Base-by-base conservation (phyloP, 2,888 invertebrate genomes). In the Leucoptera coffeella region DNA sequence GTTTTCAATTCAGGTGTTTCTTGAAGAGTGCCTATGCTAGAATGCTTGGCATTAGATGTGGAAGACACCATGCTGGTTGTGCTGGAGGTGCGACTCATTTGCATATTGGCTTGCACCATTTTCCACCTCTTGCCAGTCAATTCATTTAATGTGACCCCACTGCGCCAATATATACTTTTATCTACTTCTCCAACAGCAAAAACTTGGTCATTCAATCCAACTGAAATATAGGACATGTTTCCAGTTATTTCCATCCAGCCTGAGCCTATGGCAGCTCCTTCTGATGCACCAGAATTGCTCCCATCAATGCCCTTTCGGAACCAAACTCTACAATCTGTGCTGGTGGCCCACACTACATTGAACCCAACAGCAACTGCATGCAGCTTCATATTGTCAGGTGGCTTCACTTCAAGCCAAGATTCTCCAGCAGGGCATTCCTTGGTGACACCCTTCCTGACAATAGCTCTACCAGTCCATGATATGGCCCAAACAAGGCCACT, bases 201-300 rank as follows among this genome's bases (percentile, higher is more conserved):
- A 7, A 86, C 82, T 74, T 93, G 92, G 61, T 93, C 91, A 58
- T 88, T 88, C 9, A 81, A 75, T 15, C 90, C 84, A 29, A 92
- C 85, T n/a, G 89, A 85, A 24, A 93, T 74, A 45, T 84, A 74
- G 12, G 80, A 75, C 78, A 93, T 85, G 49, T 82, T 79, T 23
- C 88, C 90, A 32, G 88, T 82, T 77, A 93, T 90, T 71, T 90
- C 87, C 14, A 92, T 78, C 93, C 93, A 93, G 14, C 85, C 84
- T 43, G 74, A 82, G 4, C 91, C 91, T 41, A 80, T 80, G 6
- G 88, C 85, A 30, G 83, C 71, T 46, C 81, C 78, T 52, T 86
- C 86, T 40, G 82, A 83, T 32, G 76, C 69, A 4, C 86, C 84
- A 12, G 82, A 75, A 20, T 65, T 73, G 50, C 81, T 78, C 26